Evolutionary conservation across 2,113 vertebrate genomes (phyloP), one percentile per base, ranked within the genome.

Genomic region (Catharus minimus): DNA sequence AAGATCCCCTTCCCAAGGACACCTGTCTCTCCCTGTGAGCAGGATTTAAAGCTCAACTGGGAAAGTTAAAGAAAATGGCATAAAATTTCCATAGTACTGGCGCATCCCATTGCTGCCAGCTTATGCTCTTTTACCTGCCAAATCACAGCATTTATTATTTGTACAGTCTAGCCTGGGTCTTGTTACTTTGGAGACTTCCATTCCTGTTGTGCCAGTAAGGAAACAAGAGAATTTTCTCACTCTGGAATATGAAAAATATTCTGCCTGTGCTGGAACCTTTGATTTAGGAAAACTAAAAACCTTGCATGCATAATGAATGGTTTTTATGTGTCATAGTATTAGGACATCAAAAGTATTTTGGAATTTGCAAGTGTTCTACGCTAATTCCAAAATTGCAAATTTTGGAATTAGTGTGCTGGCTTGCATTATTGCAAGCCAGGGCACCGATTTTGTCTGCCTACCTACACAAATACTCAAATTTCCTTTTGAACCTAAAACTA

Each of bases 201-300:
- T 39, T 81, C 55, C 61, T 52, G 28, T 30, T 64, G 14, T 47
- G 53, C n/a, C 39, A 64, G n/a, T 60, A 52, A 5, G 28, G 44
- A 67, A 88, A 81, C 14, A 55, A 90, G 4, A 90, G 4, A 67
- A 73, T n/a, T 69, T 62, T 86, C 71, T 87, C 49, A 52, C 26
- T 46, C 21, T 53, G 11, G 14, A 82, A 36, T 9, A 44, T 61
- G 58, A 88, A 38, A 90, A 88, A 38, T 38, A 94, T 41, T 66
- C 66, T 82, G 32, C 33, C 81, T 75, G 18, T 23, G 17, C 55
- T 82, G 32, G 57, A 92, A 79, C 21, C 11, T 85, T 66, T 83
- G 58, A 92, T 57, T 89, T 55, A 72, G 12, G 22, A 80, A 92
- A 89, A 87, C 61, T 79, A 58, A 84, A 90, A 93, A 18, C 32